Conservation (phyloP, 2,113 vertebrate species). For the Epinephelus moara region DNA sequence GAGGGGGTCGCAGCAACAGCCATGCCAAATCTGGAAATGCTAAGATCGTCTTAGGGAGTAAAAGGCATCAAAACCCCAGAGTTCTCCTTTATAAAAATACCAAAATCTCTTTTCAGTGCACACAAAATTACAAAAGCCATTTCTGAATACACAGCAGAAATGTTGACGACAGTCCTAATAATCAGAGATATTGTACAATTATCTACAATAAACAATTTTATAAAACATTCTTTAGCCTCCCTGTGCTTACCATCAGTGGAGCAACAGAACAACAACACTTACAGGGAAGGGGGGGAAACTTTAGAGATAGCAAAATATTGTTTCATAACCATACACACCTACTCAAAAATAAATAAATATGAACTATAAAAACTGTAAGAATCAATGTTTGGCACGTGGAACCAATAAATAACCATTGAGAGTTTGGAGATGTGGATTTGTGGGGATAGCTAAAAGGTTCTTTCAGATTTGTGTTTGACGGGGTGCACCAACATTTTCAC, state of each 20-base stretch:
- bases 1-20: conserved; percentile 60
- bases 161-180: conserved; percentile 68
- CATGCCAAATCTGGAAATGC: conserved; percentile 67
- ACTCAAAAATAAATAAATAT: conserved; percentile 83
- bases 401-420: conserved; percentile 65
- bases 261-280: conserved; percentile 60
- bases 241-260: conserved; percentile 63
- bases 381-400: conserved; percentile 77
- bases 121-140: conserved; percentile 83
- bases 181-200: conserved; percentile 84
- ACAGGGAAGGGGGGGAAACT: conserved; percentile 34
- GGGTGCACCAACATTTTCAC: conserved; percentile 66
- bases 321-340: conserved; percentile 68
- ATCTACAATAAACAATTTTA: conserved; percentile 85
- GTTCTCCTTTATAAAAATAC: conserved; percentile 82
- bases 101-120: conserved; percentile 79
- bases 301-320: conserved; percentile 70
- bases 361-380: conserved; percentile 77
- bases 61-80: conserved; percentile 66
- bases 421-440: conserved; percentile 55
- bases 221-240: conserved; percentile 77
- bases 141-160: conserved; percentile 75
- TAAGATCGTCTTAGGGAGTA: conserved; percentile 38
- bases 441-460: conserved; percentile 46
- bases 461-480: conserved; percentile 52